These are phyloP conservation scores for Ennomos fuscantarius DNA, from an alignment of 2,888 invertebrate species.

Conservation along the genomic window DNA sequence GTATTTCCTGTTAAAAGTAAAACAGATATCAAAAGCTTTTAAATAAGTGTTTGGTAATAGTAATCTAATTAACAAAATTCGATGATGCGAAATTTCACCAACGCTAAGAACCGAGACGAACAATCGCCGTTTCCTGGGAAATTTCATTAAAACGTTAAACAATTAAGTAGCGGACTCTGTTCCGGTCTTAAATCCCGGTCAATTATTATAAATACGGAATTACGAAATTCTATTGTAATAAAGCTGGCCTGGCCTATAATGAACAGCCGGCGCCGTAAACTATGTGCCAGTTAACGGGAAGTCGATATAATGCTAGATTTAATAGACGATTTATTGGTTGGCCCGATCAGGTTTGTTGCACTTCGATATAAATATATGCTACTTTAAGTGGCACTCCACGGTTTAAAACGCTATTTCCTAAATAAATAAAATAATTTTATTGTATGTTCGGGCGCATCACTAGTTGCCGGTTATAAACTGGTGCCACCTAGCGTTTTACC, in stretches of 20 bases:
- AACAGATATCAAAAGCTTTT: no score
- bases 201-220: constrained; percentile 68
- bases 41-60: no score
- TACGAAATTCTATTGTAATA: constrained; percentile 76
- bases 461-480: no score
- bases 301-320: constrained; percentile 64
- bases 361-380: constrained; percentile 3
- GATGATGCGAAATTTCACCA: constrained; percentile 5
- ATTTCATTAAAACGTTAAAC: constrained; percentile 39
- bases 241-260: constrained; percentile 76
- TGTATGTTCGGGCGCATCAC: no score
- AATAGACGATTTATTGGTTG: constrained; percentile 73
- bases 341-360: constrained; percentile 43
- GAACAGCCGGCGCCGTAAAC: constrained; percentile 79
- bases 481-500: no score
- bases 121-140: constrained; percentile 23
- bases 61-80: constrained; percentile 4
- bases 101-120: constrained; percentile 8
- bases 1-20: no score
- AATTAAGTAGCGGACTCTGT: constrained; percentile 58
- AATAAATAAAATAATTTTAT: no score
- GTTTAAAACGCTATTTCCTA: no score
- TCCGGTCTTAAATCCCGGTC: constrained; percentile 63
- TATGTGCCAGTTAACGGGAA: constrained; percentile 74
- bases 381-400: no score